Percentiles rank a stretch among this genome's conserved stretches.
Evolutionary conservation across 2,113 vertebrate species (phyloP).

Genomic region (Caranx melampygus): DNA sequence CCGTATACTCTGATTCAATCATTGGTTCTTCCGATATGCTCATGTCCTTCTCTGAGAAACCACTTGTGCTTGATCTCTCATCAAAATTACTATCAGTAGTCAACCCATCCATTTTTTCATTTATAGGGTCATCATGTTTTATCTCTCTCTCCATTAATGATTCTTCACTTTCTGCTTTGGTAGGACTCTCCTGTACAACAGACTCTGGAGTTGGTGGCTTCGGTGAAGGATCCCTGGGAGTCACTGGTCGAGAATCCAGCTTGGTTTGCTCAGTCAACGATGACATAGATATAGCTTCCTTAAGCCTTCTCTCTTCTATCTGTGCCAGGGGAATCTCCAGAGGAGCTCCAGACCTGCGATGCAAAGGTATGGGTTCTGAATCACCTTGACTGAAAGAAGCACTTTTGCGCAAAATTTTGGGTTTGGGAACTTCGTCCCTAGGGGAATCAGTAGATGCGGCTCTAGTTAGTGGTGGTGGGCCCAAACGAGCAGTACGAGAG

Average conservation of each 20-base stretch:
- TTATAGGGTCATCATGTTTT: constrained; percentile 61
- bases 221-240: constrained; percentile 67
- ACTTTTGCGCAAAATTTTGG: constrained; percentile 90
- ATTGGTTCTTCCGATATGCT: constrained; percentile 79
- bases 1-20: constrained; percentile 67
- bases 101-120: constrained; percentile 71
- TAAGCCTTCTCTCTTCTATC: constrained; percentile 87
- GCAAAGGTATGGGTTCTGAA: constrained; percentile 88
- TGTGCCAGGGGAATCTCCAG: constrained; percentile 93
- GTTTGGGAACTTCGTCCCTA: constrained; percentile 82
- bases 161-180: constrained; percentile 73
- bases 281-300: constrained; percentile 95
- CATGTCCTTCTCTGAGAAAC: constrained; percentile 79
- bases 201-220: constrained; percentile 69
- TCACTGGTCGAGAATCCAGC: constrained; percentile 84
- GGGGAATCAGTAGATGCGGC: constrained; percentile 91
- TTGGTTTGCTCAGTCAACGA: constrained; percentile 86
- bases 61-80: constrained; percentile 75
- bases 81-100: constrained; percentile 75
- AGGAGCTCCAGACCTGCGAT: constrained; percentile 92
- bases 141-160: constrained; percentile 70
- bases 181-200: constrained; percentile 65
- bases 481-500: constrained; percentile 79
- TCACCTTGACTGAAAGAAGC: constrained; percentile 97
- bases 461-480: constrained; percentile 85